Evolutionary conservation across 2,888 invertebrate genomes (phyloP).

Genomic region (Acleris holmiana): DNA sequence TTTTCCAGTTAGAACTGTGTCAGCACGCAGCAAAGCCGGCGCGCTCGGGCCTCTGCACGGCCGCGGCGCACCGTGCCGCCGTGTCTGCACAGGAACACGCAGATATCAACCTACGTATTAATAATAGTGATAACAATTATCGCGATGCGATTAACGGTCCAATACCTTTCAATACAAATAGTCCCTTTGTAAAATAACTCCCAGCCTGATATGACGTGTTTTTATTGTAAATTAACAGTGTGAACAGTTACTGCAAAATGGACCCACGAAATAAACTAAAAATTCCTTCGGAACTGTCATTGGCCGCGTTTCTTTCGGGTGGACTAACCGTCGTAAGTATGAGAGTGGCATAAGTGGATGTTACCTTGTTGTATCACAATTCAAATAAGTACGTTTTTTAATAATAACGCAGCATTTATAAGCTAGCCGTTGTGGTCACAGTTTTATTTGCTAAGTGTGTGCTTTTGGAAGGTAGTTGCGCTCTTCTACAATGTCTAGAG

Average conservation of each 20-base stretch:
- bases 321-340: slow-evolving; percentile 64
- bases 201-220: slow-evolving; percentile 56
- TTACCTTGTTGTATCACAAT: too few relatives aligned
- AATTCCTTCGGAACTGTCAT: slow-evolving; percentile 50
- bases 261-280: slow-evolving; percentile 39
- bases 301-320: slow-evolving; percentile 53
- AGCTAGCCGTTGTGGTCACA: too few relatives aligned
- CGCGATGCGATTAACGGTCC: slow-evolving; percentile 63
- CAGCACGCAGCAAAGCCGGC: background rate
- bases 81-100: slow-evolving; percentile 25
- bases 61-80: slow-evolving; percentile 8
- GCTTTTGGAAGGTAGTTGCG: too few relatives aligned
- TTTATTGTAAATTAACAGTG: slow-evolving; percentile 39
- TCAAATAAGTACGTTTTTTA: too few relatives aligned
- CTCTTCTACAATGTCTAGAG: too few relatives aligned
- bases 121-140: slow-evolving; percentile 76
- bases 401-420: too few relatives aligned
- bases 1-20: background rate
- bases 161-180: slow-evolving; percentile 50
- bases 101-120: slow-evolving; percentile 40
- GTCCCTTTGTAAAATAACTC: slow-evolving; percentile 58
- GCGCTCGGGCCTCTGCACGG: background rate
- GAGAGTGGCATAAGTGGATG: background rate
- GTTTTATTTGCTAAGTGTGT: too few relatives aligned
- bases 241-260: slow-evolving; percentile 45